These are phyloP conservation scores for Aquatica leii DNA, from an alignment of 2,888 invertebrate species.

Conservation along the genomic window DNA sequence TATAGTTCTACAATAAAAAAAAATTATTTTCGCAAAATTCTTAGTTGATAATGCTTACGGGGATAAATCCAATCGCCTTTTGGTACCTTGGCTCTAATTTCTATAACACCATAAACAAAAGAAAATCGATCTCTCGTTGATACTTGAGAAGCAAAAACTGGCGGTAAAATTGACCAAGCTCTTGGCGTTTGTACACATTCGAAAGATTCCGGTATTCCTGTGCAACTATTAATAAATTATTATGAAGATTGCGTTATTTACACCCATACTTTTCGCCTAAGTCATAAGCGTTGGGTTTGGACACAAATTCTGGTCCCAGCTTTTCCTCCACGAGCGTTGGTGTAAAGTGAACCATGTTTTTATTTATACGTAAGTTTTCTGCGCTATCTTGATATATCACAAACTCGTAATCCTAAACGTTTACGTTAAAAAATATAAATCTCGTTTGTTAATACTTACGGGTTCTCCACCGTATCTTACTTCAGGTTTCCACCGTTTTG, in stretches of 20 bases:
- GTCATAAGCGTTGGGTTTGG: slow-evolving; percentile 45
- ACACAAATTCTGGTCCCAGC: slow-evolving; percentile 64
- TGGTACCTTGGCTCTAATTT: slow-evolving; percentile 76
- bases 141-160: slow-evolving; percentile 71
- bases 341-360: slow-evolving; percentile 67
- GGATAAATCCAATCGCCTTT: slow-evolving; percentile 82
- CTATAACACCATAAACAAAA: slow-evolving; percentile 75
- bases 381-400: slow-evolving; percentile 70
- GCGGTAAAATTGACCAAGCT: slow-evolving; percentile 70
- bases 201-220: slow-evolving; percentile 49
- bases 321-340: slow-evolving; percentile 67
- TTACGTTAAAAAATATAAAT: neutral
- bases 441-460: too few species aligned
- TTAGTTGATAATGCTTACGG: slow-evolving; percentile 60
- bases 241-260: neutral
- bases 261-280: slow-evolving; percentile 52
- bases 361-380: slow-evolving; percentile 63
- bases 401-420: slow-evolving; percentile 73
- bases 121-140: slow-evolving; percentile 69
- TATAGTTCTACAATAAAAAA: slow-evolving; percentile 66
- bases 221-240: slow-evolving; percentile 56
- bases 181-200: slow-evolving; percentile 62
- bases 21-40: neutral
- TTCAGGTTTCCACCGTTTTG: slow-evolving; percentile 19
- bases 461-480: slow-evolving; percentile 18